phyloP scores from a whole-genome alignment of 2,113 vertebrate species.

The Phalacrocorax brasilianus region DNA sequence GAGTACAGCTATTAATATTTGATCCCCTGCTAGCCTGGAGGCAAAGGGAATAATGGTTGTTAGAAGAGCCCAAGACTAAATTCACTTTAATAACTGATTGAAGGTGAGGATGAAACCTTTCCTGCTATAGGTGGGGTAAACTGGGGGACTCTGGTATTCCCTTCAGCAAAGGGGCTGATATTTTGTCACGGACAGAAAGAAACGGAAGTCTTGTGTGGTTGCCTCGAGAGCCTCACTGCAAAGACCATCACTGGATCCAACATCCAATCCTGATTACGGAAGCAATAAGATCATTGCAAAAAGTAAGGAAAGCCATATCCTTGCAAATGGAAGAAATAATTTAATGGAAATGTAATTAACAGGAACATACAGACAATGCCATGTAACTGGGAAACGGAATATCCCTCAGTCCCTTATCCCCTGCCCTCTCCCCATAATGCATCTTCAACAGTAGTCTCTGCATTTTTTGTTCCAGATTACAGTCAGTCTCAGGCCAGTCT shows the following conservation, averaged over 20 bases:
- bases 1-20: conserved; percentile 60
- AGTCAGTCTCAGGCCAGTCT: not conserved
- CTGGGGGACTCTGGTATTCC: not conserved
- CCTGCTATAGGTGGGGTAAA: not conserved
- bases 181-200: not conserved
- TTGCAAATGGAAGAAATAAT: not conserved
- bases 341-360: not conserved
- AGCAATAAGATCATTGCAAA: not conserved
- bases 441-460: accelerated
- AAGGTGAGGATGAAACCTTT: not conserved
- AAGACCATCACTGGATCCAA: not conserved
- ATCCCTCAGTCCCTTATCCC: not conserved
- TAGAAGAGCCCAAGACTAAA: conserved; percentile 1
- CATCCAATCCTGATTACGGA: not conserved
- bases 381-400: accelerated
- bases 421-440: not conserved
- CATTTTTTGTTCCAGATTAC: accelerated
- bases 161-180: not conserved
- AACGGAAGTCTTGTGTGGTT: not conserved
- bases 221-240: not conserved
- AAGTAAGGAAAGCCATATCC: not conserved
- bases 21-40: conserved; percentile 47
- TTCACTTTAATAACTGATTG: not conserved
- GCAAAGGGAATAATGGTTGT: conserved; percentile 55
- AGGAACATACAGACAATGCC: not conserved